phyloP scores from a whole-genome alignment of 2,888 invertebrate species.

The Aporophyla lueneburgensis region DNA sequence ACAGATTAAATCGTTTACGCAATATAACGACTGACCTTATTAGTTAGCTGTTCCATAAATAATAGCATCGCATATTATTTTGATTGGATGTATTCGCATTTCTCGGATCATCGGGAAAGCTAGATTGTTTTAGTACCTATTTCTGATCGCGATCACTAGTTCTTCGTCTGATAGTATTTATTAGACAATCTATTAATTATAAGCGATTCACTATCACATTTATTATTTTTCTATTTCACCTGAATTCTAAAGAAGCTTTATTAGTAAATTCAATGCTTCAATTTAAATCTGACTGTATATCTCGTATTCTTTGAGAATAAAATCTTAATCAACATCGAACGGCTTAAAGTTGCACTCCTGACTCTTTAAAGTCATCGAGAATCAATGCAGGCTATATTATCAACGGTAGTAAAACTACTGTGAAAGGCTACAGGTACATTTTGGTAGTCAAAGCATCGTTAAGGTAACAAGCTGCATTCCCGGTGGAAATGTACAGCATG shows the following conservation, averaged over 20 bases:
- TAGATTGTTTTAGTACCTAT: not conserved
- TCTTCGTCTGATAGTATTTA: not conserved
- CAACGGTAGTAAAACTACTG: not conserved
- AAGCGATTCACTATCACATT: not conserved
- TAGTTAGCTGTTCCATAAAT: not conserved
- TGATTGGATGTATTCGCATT: too few species aligned
- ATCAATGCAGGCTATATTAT: not conserved
- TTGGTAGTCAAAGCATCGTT: not conserved
- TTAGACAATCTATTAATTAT: constrained; percentile 1
- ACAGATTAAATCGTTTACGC: not conserved
- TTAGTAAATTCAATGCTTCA: not conserved
- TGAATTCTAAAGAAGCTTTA: not conserved
- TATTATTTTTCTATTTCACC: not conserved
- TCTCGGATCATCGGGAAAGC: too few species aligned
- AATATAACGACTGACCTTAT: not conserved
- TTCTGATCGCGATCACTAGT: not conserved
- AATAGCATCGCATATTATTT: too few species aligned
- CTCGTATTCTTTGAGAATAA: not conserved
- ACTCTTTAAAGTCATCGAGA: too few species aligned
- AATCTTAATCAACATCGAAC: not conserved
- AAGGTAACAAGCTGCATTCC: not conserved
- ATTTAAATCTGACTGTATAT: not conserved
- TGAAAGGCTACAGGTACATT: not conserved
- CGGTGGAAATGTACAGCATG: constrained; percentile 19
- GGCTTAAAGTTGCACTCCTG: too few species aligned